These are phyloP conservation scores for Sphyrna mokarran DNA, from an alignment of 2,113 vertebrate species.

Conservation along the genomic window DNA sequence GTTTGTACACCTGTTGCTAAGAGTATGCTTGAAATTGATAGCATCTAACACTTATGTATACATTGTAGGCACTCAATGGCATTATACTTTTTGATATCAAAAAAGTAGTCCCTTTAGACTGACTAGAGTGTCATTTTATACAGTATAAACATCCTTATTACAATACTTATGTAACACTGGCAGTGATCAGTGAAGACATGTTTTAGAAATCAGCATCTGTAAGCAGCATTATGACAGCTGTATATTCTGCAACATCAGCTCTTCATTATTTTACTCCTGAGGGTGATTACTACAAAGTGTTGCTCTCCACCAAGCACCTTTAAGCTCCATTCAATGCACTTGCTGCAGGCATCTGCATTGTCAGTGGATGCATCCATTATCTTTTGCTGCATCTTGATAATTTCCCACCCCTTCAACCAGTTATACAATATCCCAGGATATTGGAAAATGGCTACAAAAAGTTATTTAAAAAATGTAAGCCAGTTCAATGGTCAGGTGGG, in stretches of 20 bases:
- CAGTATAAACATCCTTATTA: neutral
- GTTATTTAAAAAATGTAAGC: neutral
- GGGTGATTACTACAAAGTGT: neutral
- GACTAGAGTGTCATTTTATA: neutral
- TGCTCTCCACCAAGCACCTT: neutral
- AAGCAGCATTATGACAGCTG: neutral
- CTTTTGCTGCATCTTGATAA: neutral
- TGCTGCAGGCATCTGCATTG: neutral
- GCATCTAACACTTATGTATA: neutral
- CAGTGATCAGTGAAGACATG: neutral
- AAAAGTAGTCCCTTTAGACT: neutral
- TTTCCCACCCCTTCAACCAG: neutral
- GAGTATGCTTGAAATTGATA: neutral
- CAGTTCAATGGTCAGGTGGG: neutral
- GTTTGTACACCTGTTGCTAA: neutral
- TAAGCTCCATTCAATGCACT: neutral
- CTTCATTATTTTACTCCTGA: neutral
- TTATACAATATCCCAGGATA: neutral
- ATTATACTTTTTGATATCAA: neutral
- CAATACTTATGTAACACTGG: neutral
- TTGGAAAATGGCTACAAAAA: neutral
- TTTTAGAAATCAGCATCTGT: constrained; percentile 25
- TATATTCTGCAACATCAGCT: neutral
- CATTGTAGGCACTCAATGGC: neutral
- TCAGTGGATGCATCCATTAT: neutral